Evolutionary conservation across 2,888 invertebrate species (phyloP).

Genomic region (Deilephila elpenor): DNA sequence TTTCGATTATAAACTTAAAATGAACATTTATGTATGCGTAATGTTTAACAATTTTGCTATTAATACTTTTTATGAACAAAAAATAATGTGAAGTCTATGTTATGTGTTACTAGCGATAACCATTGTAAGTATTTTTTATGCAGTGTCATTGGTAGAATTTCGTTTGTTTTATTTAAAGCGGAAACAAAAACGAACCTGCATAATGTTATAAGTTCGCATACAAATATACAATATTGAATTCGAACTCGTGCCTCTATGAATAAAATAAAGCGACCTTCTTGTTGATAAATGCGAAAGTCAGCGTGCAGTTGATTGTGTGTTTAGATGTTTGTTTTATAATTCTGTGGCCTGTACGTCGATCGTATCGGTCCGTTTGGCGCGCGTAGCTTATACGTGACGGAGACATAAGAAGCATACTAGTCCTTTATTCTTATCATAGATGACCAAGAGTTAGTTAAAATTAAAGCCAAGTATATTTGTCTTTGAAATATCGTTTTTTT

Average conservation of each 20-base stretch:
- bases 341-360: neutral
- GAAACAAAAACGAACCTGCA: neutral
- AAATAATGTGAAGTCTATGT: too few relatives aligned
- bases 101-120: too few relatives aligned
- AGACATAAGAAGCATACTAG: neutral
- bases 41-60: neutral
- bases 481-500: too few relatives aligned
- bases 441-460: neutral
- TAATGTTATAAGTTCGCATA: neutral
- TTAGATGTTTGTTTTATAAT: conserved; percentile 6
- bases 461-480: neutral
- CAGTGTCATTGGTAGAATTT: too few relatives aligned
- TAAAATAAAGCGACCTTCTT: conserved; percentile 1
- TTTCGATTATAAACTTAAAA: too few relatives aligned
- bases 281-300: conserved; percentile 6
- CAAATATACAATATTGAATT: neutral
- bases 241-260: neutral
- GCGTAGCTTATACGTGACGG: neutral
- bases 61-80: neutral
- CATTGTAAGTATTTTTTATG: neutral
- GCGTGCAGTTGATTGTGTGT: neutral
- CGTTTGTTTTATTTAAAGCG: neutral
- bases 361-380: neutral
- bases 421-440: neutral
- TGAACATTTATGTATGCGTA: too few relatives aligned